phyloP scores from a whole-genome alignment of 1,140 invertebrate species.

The Brachionus manjavacas region DNA sequence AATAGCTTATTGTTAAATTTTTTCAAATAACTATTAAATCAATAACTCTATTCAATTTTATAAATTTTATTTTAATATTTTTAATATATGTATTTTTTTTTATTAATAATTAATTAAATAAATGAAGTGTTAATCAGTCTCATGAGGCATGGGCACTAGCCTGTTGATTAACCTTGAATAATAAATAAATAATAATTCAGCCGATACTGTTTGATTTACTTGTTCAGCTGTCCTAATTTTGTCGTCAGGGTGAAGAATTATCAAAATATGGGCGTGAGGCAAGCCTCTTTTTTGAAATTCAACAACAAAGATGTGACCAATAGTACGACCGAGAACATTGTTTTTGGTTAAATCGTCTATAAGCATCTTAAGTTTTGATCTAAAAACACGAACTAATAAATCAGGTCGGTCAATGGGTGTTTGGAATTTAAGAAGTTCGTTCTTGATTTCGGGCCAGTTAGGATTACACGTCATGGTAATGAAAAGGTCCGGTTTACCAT shows the following conservation, averaged over 20 bases:
- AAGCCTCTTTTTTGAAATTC: slow-evolving; percentile 62
- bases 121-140: too few species aligned
- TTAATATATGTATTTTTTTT: too few species aligned
- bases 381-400: slow-evolving; percentile 58
- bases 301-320: slow-evolving; percentile 54
- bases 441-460: slow-evolving; percentile 52
- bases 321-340: slow-evolving; percentile 50
- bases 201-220: slow-evolving; percentile 43
- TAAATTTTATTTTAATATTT: too few species aligned
- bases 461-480: slow-evolving; percentile 51
- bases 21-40: too few species aligned
- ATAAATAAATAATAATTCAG: too few species aligned
- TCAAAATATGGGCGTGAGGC: slow-evolving; percentile 60
- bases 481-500: slow-evolving; percentile 46
- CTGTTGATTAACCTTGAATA: too few species aligned
- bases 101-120: too few species aligned
- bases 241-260: slow-evolving; percentile 50
- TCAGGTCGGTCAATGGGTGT: slow-evolving; percentile 54
- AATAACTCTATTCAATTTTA: too few species aligned
- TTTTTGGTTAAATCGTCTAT: slow-evolving; percentile 55
- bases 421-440: slow-evolving; percentile 48
- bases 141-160: too few species aligned
- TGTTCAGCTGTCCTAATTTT: slow-evolving; percentile 9
- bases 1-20: too few species aligned
- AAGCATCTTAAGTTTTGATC: slow-evolving; percentile 57